A percentile compares a stretch with the other conserved stretches of the same genome.
phyloP scores from a whole-genome alignment of 2,888 invertebrate genomes.

The Lucinisca nassula region DNA sequence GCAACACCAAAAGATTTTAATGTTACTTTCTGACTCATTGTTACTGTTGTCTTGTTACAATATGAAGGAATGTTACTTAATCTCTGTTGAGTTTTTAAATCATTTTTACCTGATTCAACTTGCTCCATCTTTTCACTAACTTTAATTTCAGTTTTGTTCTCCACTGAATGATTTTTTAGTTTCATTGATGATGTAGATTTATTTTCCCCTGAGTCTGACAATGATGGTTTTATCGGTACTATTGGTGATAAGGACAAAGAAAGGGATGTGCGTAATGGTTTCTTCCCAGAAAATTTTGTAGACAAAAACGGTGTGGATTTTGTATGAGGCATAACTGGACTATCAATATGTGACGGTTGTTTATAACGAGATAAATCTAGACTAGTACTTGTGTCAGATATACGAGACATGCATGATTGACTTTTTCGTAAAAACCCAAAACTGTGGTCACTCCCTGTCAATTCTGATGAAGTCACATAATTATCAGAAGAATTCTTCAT shows the following conservation, averaged over 20 bases:
- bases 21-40: conserved; percentile 60
- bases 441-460: background rate
- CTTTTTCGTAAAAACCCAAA: background rate
- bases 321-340: background rate
- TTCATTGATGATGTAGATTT: background rate
- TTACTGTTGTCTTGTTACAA: conserved; percentile 32
- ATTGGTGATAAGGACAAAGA: conserved; percentile 61
- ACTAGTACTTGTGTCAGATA: background rate
- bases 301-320: background rate
- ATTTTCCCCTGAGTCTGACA: conserved; percentile 39
- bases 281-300: conserved; percentile 52
- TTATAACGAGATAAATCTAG: background rate
- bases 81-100: background rate
- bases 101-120: background rate
- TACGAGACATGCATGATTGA: background rate
- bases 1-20: conserved; percentile 69
- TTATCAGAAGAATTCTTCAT: background rate
- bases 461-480: background rate
- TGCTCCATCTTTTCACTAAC: background rate
- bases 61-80: background rate
- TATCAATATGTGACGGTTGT: background rate
- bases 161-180: background rate
- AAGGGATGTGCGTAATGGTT: conserved; percentile 54
- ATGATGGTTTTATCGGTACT: conserved; percentile 17
- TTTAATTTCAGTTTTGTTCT: background rate